Evolutionary conservation across 53 echinoderm and acorn worm genomes (phyloP), one percentile per base, ranked within the genome.

Genomic region (Paracentrotus lividus): DNA sequence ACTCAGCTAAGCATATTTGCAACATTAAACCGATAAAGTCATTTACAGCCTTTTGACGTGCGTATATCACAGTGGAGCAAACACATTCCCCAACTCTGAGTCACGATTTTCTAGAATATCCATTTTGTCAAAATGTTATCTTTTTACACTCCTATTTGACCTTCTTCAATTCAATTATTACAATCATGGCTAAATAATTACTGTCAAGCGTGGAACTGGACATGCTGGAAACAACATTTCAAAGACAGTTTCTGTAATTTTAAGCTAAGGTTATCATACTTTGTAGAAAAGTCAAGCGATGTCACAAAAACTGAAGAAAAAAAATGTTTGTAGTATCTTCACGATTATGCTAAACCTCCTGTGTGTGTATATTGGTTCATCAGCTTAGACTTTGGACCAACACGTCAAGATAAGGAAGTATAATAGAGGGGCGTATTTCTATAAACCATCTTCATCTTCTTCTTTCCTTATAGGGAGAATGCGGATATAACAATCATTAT

Each of bases 401-500:
- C 57, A 52, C 52, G 52, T n/a, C 64, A n/a, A 32, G 29, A 67
- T 67, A 67, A 67, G 67, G 67, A 67, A 67, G 67, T 67, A 67
- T 29, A 67, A n/a, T 32, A 67, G 67, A 67, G 67, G 56, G 67
- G 67, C 67, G 67, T 67, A 32, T 67, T 67, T 67, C 67, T 67
- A 10, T 67, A 10, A 16, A 31, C 33, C 67, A 14, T 67, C 10
- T 67, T 32, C 24, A 23, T 64, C 29, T 67, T 67, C 57, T 67
- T 67, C 67, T 16, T 67, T 67, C 67, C 34, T 67, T 67, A 67
- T 32, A 67, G 67, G 67, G 67, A 67, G 34, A 67, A 32, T 32
- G 13, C 26, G 67, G 67, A 67, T 67, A 33, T 67, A 67, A 4
- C 4, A 31, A 13, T 32, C 18, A 64, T 20, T 64, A 64, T 64